phyloP scores from a whole-genome alignment of 2,888 invertebrate species.

The Amblyjoppa proteus region DNA sequence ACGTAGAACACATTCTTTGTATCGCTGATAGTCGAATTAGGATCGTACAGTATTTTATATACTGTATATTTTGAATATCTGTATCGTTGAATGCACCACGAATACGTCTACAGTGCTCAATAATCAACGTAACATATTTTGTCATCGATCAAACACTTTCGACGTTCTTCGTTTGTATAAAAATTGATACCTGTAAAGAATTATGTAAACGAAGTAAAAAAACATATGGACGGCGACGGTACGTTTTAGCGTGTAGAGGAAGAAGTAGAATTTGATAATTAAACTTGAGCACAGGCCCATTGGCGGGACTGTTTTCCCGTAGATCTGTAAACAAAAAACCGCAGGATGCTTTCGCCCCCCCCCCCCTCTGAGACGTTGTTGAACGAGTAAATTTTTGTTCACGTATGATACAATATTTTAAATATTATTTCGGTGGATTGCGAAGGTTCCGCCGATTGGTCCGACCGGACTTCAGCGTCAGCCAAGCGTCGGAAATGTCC shows the following conservation, averaged over 20 bases:
- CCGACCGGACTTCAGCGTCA: conserved; percentile 86
- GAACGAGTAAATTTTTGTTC: not conserved
- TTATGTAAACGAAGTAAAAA: conserved; percentile 19
- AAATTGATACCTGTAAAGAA: conserved; percentile 15
- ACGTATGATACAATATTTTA: not conserved
- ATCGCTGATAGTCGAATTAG: not conserved
- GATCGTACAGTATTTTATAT: not conserved
- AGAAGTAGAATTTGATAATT: conserved; percentile 37
- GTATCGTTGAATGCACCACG: not conserved
- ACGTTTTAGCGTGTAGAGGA: conserved; percentile 28
- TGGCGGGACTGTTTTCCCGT: conserved; percentile 6
- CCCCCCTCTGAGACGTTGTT: not conserved
- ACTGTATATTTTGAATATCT: not conserved
- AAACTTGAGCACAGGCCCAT: conserved; percentile 19
- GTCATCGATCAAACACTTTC: not conserved
- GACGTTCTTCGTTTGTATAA: conserved; percentile 6
- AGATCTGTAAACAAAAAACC: conserved; percentile 9
- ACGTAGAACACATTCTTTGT: not conserved
- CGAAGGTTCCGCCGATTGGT: conserved; percentile 86
- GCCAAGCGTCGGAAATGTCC: conserved; percentile 87
- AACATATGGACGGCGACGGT: not conserved
- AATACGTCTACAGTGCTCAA: conserved; percentile 4
- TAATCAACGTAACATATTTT: conserved; percentile 16
- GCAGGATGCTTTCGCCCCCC: conserved; percentile 15
- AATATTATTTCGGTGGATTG: conserved; percentile 18